Conservation (phyloP, 2,888 invertebrate genomes). For the Trichopoda pennipes region DNA sequence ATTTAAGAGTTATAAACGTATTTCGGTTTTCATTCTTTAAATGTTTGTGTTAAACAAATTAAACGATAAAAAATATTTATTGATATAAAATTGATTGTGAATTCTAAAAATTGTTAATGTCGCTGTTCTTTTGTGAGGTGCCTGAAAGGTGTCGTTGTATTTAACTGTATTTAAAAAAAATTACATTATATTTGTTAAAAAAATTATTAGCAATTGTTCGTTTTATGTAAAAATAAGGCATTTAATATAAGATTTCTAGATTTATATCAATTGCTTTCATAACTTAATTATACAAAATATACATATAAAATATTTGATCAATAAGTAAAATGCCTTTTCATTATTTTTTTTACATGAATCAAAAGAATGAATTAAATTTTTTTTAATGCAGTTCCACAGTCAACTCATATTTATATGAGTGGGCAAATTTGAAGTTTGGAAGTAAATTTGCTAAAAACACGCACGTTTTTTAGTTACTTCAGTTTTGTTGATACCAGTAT, state of each 20-base stretch:
- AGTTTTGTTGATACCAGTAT: too few species aligned
- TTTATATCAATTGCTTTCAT: conserved; percentile 37
- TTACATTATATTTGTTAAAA: conserved; percentile 60
- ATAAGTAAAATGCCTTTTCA: background rate
- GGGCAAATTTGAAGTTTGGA: too few species aligned
- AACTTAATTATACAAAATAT: conserved; percentile 9
- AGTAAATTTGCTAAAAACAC: too few species aligned
- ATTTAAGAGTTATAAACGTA: background rate
- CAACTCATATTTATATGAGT: too few species aligned
- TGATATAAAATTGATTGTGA: background rate
- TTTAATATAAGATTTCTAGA: conserved; percentile 21
- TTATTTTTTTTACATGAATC: too few species aligned
- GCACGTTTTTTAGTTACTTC: too few species aligned
- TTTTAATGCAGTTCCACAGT: too few species aligned
- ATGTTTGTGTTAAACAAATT: background rate
- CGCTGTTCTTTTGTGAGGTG: conserved; percentile 26
- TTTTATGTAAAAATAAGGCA: conserved; percentile 1
- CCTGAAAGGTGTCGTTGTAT: conserved; percentile 35
- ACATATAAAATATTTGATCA: conserved; percentile 3
- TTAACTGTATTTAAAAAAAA: conserved; percentile 54
- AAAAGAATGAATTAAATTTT: too few species aligned
- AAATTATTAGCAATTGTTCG: background rate
- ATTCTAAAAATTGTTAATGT: conserved; percentile 24
- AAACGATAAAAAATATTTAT: conserved; percentile 4
- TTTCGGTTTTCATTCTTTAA: background rate